Conservation (phyloP, 2,797 vertebrate species). For the Hemibagrus guttatus region DNA sequence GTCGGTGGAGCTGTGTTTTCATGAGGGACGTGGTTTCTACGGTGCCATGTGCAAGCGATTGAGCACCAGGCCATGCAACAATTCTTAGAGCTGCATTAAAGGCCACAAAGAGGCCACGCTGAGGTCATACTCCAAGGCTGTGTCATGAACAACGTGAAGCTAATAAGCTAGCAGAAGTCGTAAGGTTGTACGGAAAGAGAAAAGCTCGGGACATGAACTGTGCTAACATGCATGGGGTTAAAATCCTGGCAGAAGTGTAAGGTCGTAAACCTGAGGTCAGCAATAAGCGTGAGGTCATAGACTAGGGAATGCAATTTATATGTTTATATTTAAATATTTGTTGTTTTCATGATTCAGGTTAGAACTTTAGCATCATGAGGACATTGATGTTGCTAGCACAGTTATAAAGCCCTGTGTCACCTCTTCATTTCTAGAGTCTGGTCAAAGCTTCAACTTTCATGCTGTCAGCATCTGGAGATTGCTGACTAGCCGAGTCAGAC, state of each 20-base stretch:
- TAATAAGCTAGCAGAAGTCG: constrained; percentile 29
- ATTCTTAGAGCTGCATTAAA: background rate
- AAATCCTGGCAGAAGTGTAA: constrained; percentile 33
- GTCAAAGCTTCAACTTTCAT: background rate
- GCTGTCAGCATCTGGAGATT: background rate
- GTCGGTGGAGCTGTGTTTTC: background rate
- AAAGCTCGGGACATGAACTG: constrained; percentile 29
- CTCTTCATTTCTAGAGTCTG: background rate
- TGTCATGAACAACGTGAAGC: constrained; percentile 24
- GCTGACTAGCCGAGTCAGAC: background rate
- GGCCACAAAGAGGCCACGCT: background rate
- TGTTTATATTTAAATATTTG: background rate
- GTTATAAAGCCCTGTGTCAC: background rate
- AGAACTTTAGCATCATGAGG: background rate
- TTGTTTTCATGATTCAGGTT: background rate
- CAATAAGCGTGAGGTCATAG: constrained; percentile 18
- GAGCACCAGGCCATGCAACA: background rate
- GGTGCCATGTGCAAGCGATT: constrained; percentile 8
- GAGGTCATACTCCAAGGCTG: constrained; percentile 24
- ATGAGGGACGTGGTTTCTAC: background rate
- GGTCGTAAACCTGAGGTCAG: constrained; percentile 38
- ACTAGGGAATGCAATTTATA: background rate
- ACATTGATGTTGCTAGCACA: background rate
- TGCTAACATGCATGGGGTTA: constrained; percentile 24
- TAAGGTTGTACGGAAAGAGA: constrained; percentile 26